Conservation (phyloP, 2,888 invertebrate genomes). For the Malacosoma neustria region DNA sequence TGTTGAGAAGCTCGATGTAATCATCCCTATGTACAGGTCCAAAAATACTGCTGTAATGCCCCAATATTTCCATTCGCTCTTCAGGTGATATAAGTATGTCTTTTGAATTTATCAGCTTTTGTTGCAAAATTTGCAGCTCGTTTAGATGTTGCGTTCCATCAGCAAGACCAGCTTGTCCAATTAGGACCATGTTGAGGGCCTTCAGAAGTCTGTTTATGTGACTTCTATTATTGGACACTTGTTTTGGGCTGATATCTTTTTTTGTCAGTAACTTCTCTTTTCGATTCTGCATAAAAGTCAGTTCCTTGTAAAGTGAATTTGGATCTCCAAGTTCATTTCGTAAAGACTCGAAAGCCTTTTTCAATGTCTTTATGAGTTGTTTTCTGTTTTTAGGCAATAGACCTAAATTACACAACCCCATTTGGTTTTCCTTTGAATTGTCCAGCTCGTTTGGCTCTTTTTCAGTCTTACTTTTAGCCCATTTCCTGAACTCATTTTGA, state of each 20-base stretch:
- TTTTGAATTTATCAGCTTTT: conserved; percentile 37
- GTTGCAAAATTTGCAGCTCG: conserved; percentile 44
- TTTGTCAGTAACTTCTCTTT: conserved; percentile 51
- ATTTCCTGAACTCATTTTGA: conserved; percentile 59
- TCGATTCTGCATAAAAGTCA: conserved; percentile 51
- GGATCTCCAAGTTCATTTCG: conserved; percentile 69
- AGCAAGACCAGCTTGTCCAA: conserved; percentile 75
- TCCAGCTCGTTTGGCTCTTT: conserved; percentile 18
- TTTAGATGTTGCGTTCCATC: conserved; percentile 63
- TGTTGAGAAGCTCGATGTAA: conserved; percentile 44
- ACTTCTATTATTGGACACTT: conserved; percentile 38
- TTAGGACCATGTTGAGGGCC: conserved; percentile 72
- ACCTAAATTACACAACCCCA: conserved; percentile 13
- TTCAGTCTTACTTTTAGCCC: conserved; percentile 24
- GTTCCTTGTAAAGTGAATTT: conserved; percentile 48
- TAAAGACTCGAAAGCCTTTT: conserved; percentile 42
- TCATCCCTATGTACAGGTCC: conserved; percentile 51
- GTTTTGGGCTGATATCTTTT: conserved; percentile 40
- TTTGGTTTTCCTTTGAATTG: conserved; percentile 6
- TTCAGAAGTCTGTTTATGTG: conserved; percentile 59
- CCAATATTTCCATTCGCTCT: conserved; percentile 62
- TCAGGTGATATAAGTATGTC: conserved; percentile 40
- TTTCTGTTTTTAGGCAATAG: conserved; percentile 49
- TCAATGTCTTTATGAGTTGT: conserved; percentile 38
- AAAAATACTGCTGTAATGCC: conserved; percentile 70